phyloP scores from a whole-genome alignment of 2,797 vertebrate genomes.

The Tapera naevia region DNA sequence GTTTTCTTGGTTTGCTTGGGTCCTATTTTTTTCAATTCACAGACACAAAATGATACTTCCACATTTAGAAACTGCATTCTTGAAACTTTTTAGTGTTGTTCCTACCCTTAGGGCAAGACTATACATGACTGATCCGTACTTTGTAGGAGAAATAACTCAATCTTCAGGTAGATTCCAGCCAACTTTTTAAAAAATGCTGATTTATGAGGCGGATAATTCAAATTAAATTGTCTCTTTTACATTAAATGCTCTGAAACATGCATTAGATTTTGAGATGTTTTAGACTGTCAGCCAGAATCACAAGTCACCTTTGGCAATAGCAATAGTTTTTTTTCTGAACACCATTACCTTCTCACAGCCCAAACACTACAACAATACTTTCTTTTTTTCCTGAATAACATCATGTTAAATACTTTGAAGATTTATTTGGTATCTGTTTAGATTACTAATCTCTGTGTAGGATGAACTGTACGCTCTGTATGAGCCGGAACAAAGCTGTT shows the following conservation, averaged over 20 bases:
- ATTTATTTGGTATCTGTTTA: background rate
- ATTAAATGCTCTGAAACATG: slow-evolving; percentile 4
- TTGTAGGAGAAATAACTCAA: background rate
- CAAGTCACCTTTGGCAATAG: background rate
- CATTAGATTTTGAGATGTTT: background rate
- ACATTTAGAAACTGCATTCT: background rate
- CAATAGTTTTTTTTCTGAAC: background rate
- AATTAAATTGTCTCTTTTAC: slow-evolving; percentile 8
- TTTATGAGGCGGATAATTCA: slow-evolving; percentile 6
- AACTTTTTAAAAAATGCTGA: background rate
- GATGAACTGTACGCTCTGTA: background rate
- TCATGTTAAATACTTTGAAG: background rate
- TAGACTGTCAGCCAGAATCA: background rate
- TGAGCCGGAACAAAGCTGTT: background rate
- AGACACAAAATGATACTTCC: background rate
- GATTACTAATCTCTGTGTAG: background rate
- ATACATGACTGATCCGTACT: background rate
- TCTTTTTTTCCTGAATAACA: background rate
- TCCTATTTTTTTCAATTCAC: background rate
- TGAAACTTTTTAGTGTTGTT: background rate
- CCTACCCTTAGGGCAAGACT: background rate
- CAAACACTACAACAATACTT: background rate
- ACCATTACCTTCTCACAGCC: background rate
- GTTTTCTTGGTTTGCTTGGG: background rate
- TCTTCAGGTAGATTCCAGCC: background rate